phyloP scores from a whole-genome alignment of 2,113 vertebrate genomes.

The Chloebia gouldiae region DNA sequence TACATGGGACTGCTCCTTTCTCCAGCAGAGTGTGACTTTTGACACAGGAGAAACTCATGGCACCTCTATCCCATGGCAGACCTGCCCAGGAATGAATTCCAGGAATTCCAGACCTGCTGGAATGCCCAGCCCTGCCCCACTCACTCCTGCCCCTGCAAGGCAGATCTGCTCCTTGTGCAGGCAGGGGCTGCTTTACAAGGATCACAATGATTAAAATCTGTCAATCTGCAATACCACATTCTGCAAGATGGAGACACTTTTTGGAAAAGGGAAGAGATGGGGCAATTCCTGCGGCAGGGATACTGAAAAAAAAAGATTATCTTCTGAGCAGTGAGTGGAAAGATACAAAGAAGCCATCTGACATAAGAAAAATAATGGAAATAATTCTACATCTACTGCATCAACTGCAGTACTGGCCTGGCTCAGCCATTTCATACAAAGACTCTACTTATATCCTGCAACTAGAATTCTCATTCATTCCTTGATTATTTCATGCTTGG shows the following conservation, averaged over 20 bases:
- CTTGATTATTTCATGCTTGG: slow-evolving; percentile 26
- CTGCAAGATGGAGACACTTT: neutral
- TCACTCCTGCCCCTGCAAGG: neutral
- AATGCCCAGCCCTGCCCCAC: neutral
- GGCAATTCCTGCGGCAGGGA: neutral
- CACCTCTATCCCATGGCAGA: neutral
- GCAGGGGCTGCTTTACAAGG: neutral
- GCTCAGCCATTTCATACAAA: neutral
- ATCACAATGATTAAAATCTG: neutral
- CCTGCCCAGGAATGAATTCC: no score
- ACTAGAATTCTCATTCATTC: neutral
- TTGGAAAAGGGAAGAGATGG: neutral
- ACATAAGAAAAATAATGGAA: neutral
- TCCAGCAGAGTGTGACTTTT: neutral
- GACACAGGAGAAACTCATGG: neutral
- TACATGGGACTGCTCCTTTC: neutral
- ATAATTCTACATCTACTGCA: neutral
- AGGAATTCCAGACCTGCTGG: no score
- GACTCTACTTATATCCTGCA: neutral
- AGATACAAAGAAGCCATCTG: neutral
- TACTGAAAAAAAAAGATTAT: neutral
- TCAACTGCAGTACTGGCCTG: neutral
- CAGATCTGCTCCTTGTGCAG: neutral
- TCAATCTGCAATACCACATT: neutral
- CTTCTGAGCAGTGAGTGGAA: neutral